Base-by-base conservation (phyloP, 2,797 vertebrate species). In the Parotocinclus haroldoi region DNA sequence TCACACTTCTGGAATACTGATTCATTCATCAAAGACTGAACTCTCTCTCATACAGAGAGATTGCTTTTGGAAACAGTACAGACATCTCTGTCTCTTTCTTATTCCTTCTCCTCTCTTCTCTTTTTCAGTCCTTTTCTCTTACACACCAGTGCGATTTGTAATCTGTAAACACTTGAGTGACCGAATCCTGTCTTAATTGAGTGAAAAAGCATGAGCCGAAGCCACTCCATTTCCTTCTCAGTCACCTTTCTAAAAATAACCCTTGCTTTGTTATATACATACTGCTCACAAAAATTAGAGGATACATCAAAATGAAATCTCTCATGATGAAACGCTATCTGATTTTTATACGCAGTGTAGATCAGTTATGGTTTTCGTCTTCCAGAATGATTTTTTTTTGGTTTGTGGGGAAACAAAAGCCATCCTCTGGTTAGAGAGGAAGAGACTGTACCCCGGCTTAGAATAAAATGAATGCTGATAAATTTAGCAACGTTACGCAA, bases 401-500 rank as follows among this genome's bases (percentile, higher is more conserved):
- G 74, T 81, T 86, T 10, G 82, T 75, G 77, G 81, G 75, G 69
- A 86, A 87, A 88, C 78, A 84, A 89, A 84, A 80, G 65, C 77
- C 78, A 65, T 70, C 68, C 73, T 81, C 77, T 55, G 69, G 54
- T 81, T 80, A 78, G 76, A 83, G 71, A 81, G 79, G 77, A 69
- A 73, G 81, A 78, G 82, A 80, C 82, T 81, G 49, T 49, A 77
- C 84, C 82, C 76, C 66, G 80, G 84, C 85, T 89, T 87, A 84
- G 83, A 85, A 86, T 88, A 80, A 88, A 89, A 87, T 79, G 82
- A 88, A 84, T 80, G 82, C 86, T 85, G 87, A 89, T 89, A 89
- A 87, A 90, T 91, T 87, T 90, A 89, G 87, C 86, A 66, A 81
- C 63, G 79, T 91, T 90, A 90, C 76, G 60, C 87, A 90, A 91